A percentile compares a stretch with the other conserved stretches of the same genome.
Evolutionary conservation across 2,113 vertebrate species (phyloP).

Genomic region (Phalacrocorax pelagicus): DNA sequence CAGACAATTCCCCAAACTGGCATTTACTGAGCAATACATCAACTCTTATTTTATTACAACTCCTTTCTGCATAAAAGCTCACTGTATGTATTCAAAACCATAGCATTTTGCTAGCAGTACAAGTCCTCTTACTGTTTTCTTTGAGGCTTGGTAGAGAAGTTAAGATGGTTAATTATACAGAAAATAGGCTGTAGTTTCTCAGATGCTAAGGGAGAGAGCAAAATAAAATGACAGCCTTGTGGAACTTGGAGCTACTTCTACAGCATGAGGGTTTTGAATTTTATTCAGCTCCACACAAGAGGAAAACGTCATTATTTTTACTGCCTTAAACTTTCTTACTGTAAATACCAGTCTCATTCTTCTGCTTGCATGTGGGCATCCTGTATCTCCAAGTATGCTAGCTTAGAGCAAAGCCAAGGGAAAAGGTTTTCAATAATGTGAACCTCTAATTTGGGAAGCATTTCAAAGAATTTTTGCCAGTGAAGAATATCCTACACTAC

Average conservation of each 20-base stretch:
- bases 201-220: background rate
- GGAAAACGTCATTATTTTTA: background rate
- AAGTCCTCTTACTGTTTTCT: background rate
- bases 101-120: background rate
- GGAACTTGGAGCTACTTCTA: background rate
- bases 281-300: background rate
- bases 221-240: background rate
- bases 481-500: background rate
- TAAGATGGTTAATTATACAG: background rate
- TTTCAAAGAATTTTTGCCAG: background rate
- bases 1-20: background rate
- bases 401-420: background rate
- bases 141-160: background rate
- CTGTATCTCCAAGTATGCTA: background rate
- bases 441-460: background rate
- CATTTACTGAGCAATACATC: background rate
- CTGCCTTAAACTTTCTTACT: background rate
- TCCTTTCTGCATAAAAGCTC: background rate
- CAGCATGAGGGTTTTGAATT: background rate
- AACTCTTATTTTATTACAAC: background rate
- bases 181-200: background rate
- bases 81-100: background rate
- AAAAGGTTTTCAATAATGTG: background rate
- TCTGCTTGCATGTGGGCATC: background rate
- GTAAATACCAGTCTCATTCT: background rate